Conservation (phyloP, 2,797 vertebrate genomes). For the Simalia tracyae region DNA sequence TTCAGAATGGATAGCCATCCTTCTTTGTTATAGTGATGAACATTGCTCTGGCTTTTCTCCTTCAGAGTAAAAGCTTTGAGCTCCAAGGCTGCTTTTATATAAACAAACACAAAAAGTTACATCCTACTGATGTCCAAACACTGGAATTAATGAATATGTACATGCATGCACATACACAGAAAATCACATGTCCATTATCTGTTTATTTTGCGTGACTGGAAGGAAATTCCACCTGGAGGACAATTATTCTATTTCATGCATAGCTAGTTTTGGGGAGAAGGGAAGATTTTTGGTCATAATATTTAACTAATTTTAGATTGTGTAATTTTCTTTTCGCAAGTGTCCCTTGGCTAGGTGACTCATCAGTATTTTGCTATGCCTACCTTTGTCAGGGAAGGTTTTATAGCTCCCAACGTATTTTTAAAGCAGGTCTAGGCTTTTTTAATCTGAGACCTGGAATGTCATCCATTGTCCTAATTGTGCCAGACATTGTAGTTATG, state of each 20-base stretch:
- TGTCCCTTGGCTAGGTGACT: not conserved
- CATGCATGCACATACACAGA: not conserved
- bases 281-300: not conserved
- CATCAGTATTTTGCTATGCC: not conserved
- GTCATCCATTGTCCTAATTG: not conserved
- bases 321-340: not conserved
- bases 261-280: not conserved
- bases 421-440: not conserved
- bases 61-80: not conserved
- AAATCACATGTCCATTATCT: not conserved
- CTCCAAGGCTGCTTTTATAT: not conserved
- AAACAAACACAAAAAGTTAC: not conserved
- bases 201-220: not conserved
- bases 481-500: not conserved
- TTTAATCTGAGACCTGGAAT: not conserved
- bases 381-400: not conserved
- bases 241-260: not conserved
- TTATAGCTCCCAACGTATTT: not conserved
- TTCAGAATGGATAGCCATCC: not conserved
- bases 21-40: not conserved
- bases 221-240: not conserved
- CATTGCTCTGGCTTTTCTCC: not conserved
- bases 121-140: not conserved
- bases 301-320: not conserved
- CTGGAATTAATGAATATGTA: not conserved